Conservation (phyloP, 2,888 invertebrate species). For the Papilio protenor region DNA sequence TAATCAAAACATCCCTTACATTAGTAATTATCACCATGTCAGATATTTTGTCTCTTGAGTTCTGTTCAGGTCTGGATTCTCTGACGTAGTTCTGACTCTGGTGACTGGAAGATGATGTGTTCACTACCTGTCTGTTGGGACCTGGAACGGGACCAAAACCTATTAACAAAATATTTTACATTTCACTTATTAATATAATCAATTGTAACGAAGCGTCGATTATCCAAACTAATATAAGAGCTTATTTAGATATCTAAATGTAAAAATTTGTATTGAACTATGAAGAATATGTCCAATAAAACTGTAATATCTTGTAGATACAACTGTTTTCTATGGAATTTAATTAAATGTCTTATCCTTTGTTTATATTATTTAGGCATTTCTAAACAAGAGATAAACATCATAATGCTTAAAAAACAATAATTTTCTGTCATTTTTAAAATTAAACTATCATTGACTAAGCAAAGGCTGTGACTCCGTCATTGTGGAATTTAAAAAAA, state of each 20-base stretch:
- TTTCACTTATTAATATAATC: background rate
- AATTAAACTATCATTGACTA: background rate
- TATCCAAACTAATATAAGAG: background rate
- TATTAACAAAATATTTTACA: background rate
- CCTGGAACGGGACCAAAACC: constrained; percentile 53
- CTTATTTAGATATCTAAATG: too few species aligned
- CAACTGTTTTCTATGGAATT: background rate
- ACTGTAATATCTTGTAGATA: background rate
- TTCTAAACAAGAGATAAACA: background rate
- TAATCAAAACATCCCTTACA: constrained; percentile 60
- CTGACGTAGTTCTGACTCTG: constrained; percentile 67
- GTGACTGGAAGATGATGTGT: constrained; percentile 62
- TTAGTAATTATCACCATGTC: constrained; percentile 81
- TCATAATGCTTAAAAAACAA: background rate
- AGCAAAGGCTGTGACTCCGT: too few species aligned
- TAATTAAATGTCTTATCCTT: background rate
- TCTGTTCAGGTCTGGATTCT: constrained; percentile 60
- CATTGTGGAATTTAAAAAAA: too few species aligned
- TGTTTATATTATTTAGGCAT: background rate
- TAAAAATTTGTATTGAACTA: too few species aligned
- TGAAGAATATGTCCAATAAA: background rate
- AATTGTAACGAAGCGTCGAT: background rate
- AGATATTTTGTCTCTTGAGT: constrained; percentile 67
- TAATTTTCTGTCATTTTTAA: background rate
- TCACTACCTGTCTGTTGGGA: constrained; percentile 64